A percentile compares a stretch with the other conserved stretches of the same genome.
Conservation (phyloP, 2,888 invertebrate species). For the Xestia rhomboidea region DNA sequence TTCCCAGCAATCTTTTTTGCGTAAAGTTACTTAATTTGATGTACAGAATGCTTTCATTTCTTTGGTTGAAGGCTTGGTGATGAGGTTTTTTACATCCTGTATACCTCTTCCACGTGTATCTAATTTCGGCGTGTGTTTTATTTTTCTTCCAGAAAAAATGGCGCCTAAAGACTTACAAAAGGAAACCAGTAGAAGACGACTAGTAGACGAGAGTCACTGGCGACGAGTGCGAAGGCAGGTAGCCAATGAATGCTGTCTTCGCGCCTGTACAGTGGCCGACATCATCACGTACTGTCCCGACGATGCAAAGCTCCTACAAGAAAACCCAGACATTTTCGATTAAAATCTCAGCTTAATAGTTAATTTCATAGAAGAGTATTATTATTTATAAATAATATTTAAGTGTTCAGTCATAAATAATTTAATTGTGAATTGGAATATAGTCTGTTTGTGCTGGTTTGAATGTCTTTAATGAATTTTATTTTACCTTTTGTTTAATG, state of each 20-base stretch:
- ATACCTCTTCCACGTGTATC: neutral
- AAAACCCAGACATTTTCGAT: constrained; percentile 81
- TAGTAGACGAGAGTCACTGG: constrained; percentile 74
- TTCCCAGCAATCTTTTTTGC: too few species aligned
- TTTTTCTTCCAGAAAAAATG: constrained; percentile 78
- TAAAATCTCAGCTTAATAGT: constrained; percentile 54
- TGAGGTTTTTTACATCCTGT: too few species aligned
- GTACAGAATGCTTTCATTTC: too few species aligned
- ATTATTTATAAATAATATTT: constrained; percentile 66
- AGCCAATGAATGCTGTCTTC: constrained; percentile 82
- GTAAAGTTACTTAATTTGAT: too few species aligned
- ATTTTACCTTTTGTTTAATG: neutral
- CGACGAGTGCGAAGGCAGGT: constrained; percentile 81
- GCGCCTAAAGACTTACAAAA: constrained; percentile 77
- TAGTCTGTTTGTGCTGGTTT: constrained; percentile 34
- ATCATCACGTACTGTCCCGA: constrained; percentile 83
- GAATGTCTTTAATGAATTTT: constrained; percentile 18
- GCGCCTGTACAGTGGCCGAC: constrained; percentile 80
- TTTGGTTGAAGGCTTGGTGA: too few species aligned
- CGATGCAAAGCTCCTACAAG: constrained; percentile 78
- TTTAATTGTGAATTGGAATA: constrained; percentile 47
- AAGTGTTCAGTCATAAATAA: constrained; percentile 56
- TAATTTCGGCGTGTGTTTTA: neutral
- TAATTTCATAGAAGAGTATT: constrained; percentile 70
- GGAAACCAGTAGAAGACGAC: constrained; percentile 70